These are phyloP conservation scores for Ennomos fuscantarius DNA, from an alignment of 2,888 invertebrate genomes.

Conservation along the genomic window DNA sequence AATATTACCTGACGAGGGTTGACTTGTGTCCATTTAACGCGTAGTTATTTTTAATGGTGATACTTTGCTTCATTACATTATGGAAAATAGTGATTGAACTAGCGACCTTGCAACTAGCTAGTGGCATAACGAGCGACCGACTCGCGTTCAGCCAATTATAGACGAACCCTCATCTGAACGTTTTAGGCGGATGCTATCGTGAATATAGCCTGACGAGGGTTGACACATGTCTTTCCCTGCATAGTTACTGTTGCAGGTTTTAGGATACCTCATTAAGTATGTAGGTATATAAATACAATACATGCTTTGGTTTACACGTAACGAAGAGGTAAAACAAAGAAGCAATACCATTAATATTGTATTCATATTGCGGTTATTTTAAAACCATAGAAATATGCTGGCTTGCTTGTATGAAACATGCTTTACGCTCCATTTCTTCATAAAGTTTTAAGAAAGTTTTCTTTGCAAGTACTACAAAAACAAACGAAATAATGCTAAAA, in stretches of 20 bases:
- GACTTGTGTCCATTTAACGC: too few species aligned
- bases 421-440: too few species aligned
- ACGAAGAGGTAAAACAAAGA: background rate
- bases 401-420: too few species aligned
- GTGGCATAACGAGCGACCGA: slow-evolving; percentile 20
- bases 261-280: slow-evolving; percentile 32
- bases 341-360: background rate
- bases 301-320: slow-evolving; percentile 3
- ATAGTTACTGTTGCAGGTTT: slow-evolving; percentile 53
- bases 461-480: too few species aligned
- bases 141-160: slow-evolving; percentile 36
- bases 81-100: background rate
- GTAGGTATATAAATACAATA: slow-evolving; percentile 10
- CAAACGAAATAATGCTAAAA: too few species aligned
- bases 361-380: background rate
- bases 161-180: slow-evolving; percentile 38
- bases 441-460: too few species aligned
- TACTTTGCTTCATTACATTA: background rate
- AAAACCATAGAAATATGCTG: too few species aligned
- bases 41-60: too few species aligned
- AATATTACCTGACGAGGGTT: too few species aligned
- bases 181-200: slow-evolving; percentile 39
- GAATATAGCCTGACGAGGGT: slow-evolving; percentile 60
- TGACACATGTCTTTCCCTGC: slow-evolving; percentile 61
- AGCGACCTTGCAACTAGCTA: slow-evolving; percentile 7